Evolutionary conservation across 2,888 invertebrate genomes (phyloP), one percentile per base, ranked within the genome.

Genomic region (Cybosia mesomella): DNA sequence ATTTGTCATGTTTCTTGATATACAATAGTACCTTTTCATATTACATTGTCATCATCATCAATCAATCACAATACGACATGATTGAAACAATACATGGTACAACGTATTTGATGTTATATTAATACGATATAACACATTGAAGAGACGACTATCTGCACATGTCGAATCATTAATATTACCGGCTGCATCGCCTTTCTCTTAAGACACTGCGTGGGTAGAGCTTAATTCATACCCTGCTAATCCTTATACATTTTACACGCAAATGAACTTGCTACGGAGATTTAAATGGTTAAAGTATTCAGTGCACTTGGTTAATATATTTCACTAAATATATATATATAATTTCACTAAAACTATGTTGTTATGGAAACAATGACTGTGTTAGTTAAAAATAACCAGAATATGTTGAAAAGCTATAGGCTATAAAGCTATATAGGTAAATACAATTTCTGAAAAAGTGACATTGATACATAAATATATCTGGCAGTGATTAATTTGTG

Each of bases 221-320:
- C 60, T 71, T 77, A 83, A 83, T 81, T 74, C 68, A 79, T 77
- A 66, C 66, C 71, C 65, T 64, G 78, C 68, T 76, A 77, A 76
- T 71, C 63, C 71, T 66, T 66, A 73, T 67, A 62, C 22, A 63
- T 54, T 71, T 73, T 75, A 79, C 76, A 75, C 71, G 58, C 69
- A 69, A 55, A 55, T 55, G 64, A 67, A 78, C 73, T 67, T 75
- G 66, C 73, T 77, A 77, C 71, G 43, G n/a, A 36, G 54, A 58
- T 34, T 58, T 58, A 36, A 63, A 49, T 53, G 1, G n/a, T 32
- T 58, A 28, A 49, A 7, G n/a, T 7, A 22, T 21, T 13, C 32
- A 21, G 28, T 61, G 49, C n/a, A 24, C 21, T 49, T 49, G n/a
- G 28, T 49, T 43, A 61, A 22, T 55, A n/a, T n/a, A n/a, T n/a